Conservation (phyloP, 2,113 vertebrate species). For the Gadus macrocephalus region DNA sequence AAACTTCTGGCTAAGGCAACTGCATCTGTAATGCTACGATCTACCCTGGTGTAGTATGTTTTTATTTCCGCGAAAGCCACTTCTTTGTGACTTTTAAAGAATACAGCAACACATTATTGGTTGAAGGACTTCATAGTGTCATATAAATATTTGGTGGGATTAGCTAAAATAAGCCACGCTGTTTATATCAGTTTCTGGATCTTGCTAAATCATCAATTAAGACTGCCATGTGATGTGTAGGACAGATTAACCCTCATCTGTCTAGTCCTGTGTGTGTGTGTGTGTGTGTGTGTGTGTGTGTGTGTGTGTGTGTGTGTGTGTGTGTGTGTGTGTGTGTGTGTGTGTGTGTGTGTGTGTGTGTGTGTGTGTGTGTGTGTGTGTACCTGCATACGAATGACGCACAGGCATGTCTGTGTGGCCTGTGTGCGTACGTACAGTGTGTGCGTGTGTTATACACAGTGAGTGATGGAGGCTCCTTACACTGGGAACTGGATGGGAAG, state of each 20-base stretch:
- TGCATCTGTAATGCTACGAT: too few species aligned
- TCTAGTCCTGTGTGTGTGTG: too few species aligned
- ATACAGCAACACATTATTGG: too few species aligned
- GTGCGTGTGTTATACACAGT: not conserved
- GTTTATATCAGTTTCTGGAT: conserved; percentile 4
- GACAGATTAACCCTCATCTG: conserved; percentile 56
- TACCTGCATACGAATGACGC: conserved; percentile 12
- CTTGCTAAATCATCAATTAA: conserved; percentile 50
- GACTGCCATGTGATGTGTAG: conserved; percentile 45
- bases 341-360: too few species aligned
- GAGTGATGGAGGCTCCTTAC: conserved; percentile 40
- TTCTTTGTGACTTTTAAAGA: too few species aligned
- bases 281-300: too few species aligned
- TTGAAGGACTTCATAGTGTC: not conserved
- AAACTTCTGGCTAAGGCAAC: too few species aligned
- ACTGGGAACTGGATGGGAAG: conserved; percentile 53
- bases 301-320: too few species aligned
- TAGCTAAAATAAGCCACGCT: conserved; percentile 26
- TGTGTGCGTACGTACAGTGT: not conserved
- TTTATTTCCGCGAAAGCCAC: too few species aligned
- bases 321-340: too few species aligned
- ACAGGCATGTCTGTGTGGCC: not conserved
- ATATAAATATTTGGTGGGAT: conserved; percentile 2
- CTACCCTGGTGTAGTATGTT: too few species aligned
- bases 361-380: too few species aligned